Evolutionary conservation across 2,888 invertebrate species (phyloP), one percentile per base, ranked within the genome.

Genomic region (Tortrix viridana): DNA sequence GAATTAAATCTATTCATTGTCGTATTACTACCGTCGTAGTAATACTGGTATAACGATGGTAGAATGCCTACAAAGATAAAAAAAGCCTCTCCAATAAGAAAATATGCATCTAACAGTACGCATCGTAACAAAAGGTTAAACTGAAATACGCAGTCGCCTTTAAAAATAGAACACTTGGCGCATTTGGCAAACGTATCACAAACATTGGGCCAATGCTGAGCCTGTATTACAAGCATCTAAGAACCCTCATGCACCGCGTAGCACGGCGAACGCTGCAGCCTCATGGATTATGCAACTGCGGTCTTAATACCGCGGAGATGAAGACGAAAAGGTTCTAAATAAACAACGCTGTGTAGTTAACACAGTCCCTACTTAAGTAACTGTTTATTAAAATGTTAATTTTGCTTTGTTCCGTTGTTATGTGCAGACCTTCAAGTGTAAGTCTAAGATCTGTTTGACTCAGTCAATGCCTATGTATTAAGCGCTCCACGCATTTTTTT

Each of bases 261-360:
- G 68, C 65, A 67, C 65, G 57, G 57, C 66, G 67, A 66, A 55
- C 60, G 44, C 50, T 48, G 68, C 52, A 52, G 61, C 58, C 65
- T 67, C 62, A 63, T 70, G 69, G 67, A 70, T 73, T 70, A 71
- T 73, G 68, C 69, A 69, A 65, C 67, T 60, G 62, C 59, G 56
- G 66, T 65, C 66, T 68, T 71, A 71, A 69, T 70, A 66, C 58
- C 26, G 43, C 56, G 7, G 46, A 47, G 41, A 26, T 55, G 61
- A 71, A 65, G 69, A 65, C 66, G 63, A 69, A 69, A 69, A 65
- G 65, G 65, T 64, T 67, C 57, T 65, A 60, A 68, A 65, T 65
- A 63, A 63, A 52, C 56, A 62, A 57, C 56, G 41, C 47, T 41
- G 12, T 50, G 16, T 52, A 16, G 41, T 32, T 58, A 63, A 57